phyloP scores from a whole-genome alignment of 2,888 invertebrate species.

The Poecilus cupreus region DNA sequence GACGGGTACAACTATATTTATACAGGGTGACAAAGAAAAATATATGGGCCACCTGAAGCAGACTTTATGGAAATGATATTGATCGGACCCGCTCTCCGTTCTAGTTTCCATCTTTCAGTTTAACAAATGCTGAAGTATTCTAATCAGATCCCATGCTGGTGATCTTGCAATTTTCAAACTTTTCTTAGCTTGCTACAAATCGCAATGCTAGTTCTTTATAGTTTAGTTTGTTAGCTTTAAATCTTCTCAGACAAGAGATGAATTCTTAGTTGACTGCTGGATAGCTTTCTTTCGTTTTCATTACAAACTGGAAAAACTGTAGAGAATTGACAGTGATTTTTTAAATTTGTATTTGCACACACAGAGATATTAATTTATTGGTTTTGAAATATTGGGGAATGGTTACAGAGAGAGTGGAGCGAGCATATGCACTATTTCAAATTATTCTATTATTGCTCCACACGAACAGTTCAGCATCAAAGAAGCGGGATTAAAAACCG shows the following conservation, averaged over 20 bases:
- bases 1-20: slow-evolving; percentile 49
- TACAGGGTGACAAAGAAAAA: slow-evolving; percentile 57
- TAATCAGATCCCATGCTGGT: slow-evolving; percentile 51
- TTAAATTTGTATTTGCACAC: no score
- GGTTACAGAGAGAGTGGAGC: no score
- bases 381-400: no score
- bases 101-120: slow-evolving; percentile 42
- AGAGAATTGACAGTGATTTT: no score
- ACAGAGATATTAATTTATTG: no score
- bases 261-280: slow-evolving; percentile 35
- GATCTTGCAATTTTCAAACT: slow-evolving; percentile 55
- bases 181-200: slow-evolving; percentile 47
- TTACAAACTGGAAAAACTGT: no score
- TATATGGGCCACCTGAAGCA: slow-evolving; percentile 57
- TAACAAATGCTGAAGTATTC: slow-evolving; percentile 56
- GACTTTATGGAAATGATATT: slow-evolving; percentile 57
- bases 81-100: slow-evolving; percentile 37
- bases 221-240: slow-evolving; percentile 51
- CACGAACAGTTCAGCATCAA: no score
- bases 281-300: not conserved
- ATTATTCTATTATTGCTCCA: no score
- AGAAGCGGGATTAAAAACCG: no score
- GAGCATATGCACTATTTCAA: no score
- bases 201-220: slow-evolving; percentile 51
- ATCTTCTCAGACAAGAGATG: slow-evolving; percentile 48